These are phyloP conservation scores for Bolborhynchus lineola DNA, from an alignment of 2,113 vertebrate genomes.

Conservation along the genomic window DNA sequence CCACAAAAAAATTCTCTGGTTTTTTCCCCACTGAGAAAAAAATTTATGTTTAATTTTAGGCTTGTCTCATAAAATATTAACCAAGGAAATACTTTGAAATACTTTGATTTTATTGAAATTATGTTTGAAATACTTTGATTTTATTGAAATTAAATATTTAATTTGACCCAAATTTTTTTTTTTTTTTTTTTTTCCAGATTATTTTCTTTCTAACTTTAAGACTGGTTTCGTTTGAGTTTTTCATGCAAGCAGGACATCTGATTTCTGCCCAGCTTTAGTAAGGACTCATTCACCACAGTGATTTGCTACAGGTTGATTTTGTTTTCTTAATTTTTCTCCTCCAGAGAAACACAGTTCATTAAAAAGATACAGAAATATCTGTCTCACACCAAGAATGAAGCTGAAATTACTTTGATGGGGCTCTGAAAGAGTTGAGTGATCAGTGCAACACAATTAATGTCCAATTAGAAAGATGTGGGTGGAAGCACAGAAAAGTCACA, in stretches of 20 bases:
- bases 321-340: not conserved
- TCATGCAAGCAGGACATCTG: not conserved
- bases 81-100: conserved; percentile 11
- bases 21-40: not conserved
- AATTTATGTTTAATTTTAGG: conserved; percentile 27
- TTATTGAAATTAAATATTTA: conserved; percentile 36
- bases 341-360: not conserved
- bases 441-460: not conserved
- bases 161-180: not conserved
- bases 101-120: conserved; percentile 24
- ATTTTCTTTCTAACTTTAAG: not conserved
- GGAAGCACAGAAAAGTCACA: not conserved
- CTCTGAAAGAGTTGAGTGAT: not conserved
- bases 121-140: conserved; percentile 24
- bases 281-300: not conserved
- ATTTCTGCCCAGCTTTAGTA: not conserved
- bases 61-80: conserved; percentile 52
- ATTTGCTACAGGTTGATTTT: not conserved
- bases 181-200: not conserved
- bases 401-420: not conserved
- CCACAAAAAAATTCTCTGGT: not conserved
- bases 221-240: not conserved
- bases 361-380: not conserved
- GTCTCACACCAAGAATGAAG: not conserved
- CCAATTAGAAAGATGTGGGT: not conserved